Percentiles rank a stretch among this genome's conserved stretches.
Evolutionary conservation across 2,113 vertebrate genomes (phyloP).

Genomic region (Protobothrops mucrosquamatus): DNA sequence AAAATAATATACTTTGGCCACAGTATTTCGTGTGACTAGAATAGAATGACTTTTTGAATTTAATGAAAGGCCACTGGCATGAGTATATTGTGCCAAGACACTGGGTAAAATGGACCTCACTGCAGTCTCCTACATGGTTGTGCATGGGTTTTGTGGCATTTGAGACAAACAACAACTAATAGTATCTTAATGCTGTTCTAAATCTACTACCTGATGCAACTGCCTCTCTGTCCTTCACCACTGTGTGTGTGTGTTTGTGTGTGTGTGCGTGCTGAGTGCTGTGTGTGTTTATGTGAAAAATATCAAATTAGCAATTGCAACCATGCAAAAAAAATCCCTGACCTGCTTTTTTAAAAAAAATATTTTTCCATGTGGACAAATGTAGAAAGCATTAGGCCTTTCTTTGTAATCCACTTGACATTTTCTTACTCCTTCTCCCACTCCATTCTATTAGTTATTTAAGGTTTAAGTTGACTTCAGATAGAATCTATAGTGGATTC

Average conservation of each 20-base stretch:
- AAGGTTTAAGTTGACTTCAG: neutral
- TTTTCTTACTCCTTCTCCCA: neutral
- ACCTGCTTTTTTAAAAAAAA: neutral
- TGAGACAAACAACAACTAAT: neutral
- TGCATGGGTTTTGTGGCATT: neutral
- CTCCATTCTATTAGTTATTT: neutral
- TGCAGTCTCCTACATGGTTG: neutral
- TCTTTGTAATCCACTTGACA: neutral
- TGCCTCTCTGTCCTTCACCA: neutral
- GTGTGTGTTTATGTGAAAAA: neutral
- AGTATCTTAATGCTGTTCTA: neutral
- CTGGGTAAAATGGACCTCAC: neutral
- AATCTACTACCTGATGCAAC: neutral
- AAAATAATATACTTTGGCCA: slow-evolving; percentile 35
- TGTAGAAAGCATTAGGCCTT: neutral
- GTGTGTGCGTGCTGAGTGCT: neutral
- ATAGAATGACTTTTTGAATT: neutral
- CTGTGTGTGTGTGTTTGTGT: neutral
- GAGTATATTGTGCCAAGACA: neutral
- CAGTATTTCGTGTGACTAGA: slow-evolving; percentile 17
- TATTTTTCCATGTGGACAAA: neutral
- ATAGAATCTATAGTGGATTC: neutral
- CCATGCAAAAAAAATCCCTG: neutral
- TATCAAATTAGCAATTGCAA: neutral
- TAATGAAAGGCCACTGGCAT: slow-evolving; percentile 27